Base-by-base conservation (phyloP, 2,797 vertebrate species). In the Macropodus opercularis region DNA sequence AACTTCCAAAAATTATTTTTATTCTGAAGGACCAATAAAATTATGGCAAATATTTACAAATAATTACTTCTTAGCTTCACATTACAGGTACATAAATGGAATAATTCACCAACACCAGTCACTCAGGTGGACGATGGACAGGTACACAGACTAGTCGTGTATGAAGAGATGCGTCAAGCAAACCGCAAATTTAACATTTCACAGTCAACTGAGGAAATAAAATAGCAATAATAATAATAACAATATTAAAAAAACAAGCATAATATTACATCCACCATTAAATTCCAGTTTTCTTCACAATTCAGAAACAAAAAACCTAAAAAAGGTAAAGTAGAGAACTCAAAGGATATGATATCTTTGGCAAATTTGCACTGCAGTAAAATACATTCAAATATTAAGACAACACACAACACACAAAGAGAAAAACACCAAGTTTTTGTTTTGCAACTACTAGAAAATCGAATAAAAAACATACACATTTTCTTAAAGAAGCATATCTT, bases 21-120 rank as follows among this genome's bases (percentile, higher is more conserved):
- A 98, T 98, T 99, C 95, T 90, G 94, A 95, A 92, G 93, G 97
- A 98, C 94, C 94, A 98, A 98, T 99, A 98, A 98, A 98, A 98
- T 99, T 98, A 98, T 99, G 94, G 95, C 92, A 95, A 97, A 95
- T 98, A 99, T 99, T 99, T 99, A 98, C 97, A 99, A 98, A 99
- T 98, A 98, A 96, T 99, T 96, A 98, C 95, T 92, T 92, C 84
- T 92, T 90, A 88, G 87, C 87, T 92, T 98, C 96, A 99, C 96
- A 95, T 96, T 96, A 98, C 96, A 94, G 93, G 94, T 97, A 98
- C 96, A 95, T 95, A 95, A 95, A 95, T 94, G 91, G 91, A 84
- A 94, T 95, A 94, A 93, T 95, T 92, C 96, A 99, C 96, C 95
- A 95, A 94, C 92, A 94, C 96, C 95, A 98, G 92, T 94, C 97